Evolutionary conservation across 2,113 vertebrate species (phyloP).

Genomic region (Neolamprologus sp.): DNA sequence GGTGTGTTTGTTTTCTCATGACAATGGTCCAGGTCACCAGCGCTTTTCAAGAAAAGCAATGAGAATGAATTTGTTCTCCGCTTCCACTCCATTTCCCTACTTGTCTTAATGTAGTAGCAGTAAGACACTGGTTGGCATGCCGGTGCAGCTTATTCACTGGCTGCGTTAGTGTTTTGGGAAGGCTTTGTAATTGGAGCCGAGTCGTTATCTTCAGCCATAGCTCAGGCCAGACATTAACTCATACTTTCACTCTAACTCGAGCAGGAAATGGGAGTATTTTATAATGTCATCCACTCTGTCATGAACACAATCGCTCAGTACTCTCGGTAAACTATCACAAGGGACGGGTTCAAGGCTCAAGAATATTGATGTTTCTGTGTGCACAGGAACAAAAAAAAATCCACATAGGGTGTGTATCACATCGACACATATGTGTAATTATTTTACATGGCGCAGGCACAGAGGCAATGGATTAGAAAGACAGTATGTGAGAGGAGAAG

Average conservation of each 20-base stretch:
- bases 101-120: background rate
- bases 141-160: constrained; percentile 15
- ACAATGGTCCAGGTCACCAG: constrained; percentile 30
- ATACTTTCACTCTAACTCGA: constrained; percentile 63
- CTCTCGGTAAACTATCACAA: constrained; percentile 51
- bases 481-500: constrained; percentile 59
- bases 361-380: constrained; percentile 48
- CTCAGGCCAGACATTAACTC: constrained; percentile 62
- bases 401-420: constrained; percentile 31
- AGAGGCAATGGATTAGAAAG: constrained; percentile 57
- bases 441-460: constrained; percentile 51
- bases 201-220: constrained; percentile 52
- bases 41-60: constrained; percentile 17
- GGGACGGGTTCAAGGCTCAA: constrained; percentile 36
- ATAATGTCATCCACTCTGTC: constrained; percentile 65
- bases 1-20: constrained; percentile 52
- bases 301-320: constrained; percentile 44
- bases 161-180: constrained; percentile 32
- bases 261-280: constrained; percentile 68
- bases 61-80: background rate
- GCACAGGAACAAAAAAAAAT: background rate
- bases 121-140: constrained; percentile 12
- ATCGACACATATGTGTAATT: constrained; percentile 65
- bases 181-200: constrained; percentile 54
- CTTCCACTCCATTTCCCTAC: background rate